These are phyloP conservation scores for Gambelia wislizenii DNA, from an alignment of 2,797 vertebrate species.

Conservation along the genomic window DNA sequence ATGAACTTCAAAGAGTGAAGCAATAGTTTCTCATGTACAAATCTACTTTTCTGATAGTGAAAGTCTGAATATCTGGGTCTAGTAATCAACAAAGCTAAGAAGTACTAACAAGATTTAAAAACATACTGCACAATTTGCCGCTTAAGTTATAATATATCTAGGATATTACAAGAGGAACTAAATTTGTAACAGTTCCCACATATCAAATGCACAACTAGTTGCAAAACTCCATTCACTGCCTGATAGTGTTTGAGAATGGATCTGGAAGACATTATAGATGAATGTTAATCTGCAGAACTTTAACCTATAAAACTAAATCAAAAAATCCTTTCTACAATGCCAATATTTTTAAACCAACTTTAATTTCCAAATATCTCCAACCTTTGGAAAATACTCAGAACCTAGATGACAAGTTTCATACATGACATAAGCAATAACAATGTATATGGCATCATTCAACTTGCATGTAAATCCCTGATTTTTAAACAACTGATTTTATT, in stretches of 20 bases:
- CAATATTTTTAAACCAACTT: neutral
- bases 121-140: neutral
- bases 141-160: neutral
- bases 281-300: neutral
- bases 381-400: neutral
- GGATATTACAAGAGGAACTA: neutral
- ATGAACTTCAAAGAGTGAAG: constrained; percentile 28
- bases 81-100: neutral
- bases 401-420: neutral
- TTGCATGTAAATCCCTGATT: neutral
- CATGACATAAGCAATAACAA: neutral
- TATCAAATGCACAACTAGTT: neutral
- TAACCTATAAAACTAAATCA: neutral
- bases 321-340: neutral
- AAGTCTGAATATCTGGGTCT: neutral
- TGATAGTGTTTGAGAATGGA: neutral
- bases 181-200: neutral
- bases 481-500: neutral
- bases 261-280: neutral
- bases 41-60: neutral
- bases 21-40: constrained; percentile 18
- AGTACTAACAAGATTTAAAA: neutral
- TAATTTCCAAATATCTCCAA: neutral
- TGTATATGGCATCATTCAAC: neutral
- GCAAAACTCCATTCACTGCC: neutral